These are phyloP conservation scores for Cynodonichthys magdalenae DNA, from an alignment of 2,797 vertebrate genomes.

Conservation along the genomic window DNA sequence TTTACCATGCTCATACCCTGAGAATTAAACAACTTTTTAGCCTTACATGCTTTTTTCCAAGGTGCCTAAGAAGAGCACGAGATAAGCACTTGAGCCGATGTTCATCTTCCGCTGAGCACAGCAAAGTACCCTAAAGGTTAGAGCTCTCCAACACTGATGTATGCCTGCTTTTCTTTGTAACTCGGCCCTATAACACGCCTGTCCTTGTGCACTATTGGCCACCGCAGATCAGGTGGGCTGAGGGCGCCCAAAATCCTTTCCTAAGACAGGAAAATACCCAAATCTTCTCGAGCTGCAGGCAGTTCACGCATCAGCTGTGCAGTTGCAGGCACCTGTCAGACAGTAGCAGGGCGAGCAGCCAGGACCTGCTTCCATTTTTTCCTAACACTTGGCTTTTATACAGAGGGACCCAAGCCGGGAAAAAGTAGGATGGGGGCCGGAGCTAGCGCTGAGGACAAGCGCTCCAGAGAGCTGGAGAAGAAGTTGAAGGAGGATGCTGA, in stretches of 20 bases:
- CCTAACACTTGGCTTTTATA: constrained; percentile 55
- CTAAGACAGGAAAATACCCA: constrained; percentile 73
- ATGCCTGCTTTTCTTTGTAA: constrained; percentile 46
- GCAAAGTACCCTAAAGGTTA: constrained; percentile 83
- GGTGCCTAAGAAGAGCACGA: constrained; percentile 50
- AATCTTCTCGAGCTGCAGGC: constrained; percentile 60
- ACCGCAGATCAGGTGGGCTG: constrained; percentile 70
- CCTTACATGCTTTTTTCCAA: constrained; percentile 46
- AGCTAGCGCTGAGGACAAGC: constrained; percentile 95
- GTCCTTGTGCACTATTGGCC: constrained; percentile 90
- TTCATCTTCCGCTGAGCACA: constrained; percentile 84
- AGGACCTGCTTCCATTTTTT: constrained; percentile 61
- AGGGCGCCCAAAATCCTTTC: constrained; percentile 79
- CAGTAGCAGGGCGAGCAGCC: constrained; percentile 51
- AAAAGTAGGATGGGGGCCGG: constrained; percentile 90
- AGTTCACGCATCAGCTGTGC: constrained; percentile 55
- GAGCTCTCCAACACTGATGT: constrained; percentile 61
- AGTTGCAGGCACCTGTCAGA: constrained; percentile 45
- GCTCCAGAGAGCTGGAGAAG: constrained; percentile 95
- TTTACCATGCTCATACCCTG: constrained; percentile 5
- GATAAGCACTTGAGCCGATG: constrained; percentile 83
- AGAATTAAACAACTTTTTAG: constrained; percentile 8
- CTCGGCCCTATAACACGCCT: constrained; percentile 59
- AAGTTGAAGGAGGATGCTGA: constrained; percentile 96
- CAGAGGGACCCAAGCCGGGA: constrained; percentile 55